Conservation (phyloP, 2,113 vertebrate genomes). For the Barnardius zonarius region DNA sequence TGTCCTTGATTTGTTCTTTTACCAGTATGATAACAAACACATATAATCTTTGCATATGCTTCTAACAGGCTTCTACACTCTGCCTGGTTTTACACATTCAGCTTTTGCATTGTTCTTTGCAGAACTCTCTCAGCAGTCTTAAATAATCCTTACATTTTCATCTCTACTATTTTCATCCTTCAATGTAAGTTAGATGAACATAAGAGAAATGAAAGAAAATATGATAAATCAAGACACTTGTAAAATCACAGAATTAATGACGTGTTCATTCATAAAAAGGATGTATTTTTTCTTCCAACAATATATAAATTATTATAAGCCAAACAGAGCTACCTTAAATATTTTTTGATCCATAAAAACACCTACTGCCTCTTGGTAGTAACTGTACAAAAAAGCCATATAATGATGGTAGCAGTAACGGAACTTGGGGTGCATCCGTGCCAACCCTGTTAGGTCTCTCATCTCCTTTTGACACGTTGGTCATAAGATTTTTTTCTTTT, state of each 20-base stretch:
- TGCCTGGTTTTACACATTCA: constrained; percentile 9
- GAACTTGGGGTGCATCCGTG: not conserved
- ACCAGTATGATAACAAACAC: constrained; percentile 48
- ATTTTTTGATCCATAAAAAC: not conserved
- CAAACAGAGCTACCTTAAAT: not conserved
- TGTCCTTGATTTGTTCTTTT: constrained; percentile 67
- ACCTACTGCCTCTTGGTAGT: not conserved
- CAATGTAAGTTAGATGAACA: not conserved
- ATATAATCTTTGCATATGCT: constrained; percentile 7
- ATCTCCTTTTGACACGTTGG: not conserved
- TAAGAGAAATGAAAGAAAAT: not conserved
- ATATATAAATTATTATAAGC: not conserved
- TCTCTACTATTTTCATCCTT: not conserved
- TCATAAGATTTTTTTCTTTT: not conserved
- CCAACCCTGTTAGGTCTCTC: not conserved
- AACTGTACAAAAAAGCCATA: not conserved
- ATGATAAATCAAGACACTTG: not conserved
- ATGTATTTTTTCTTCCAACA: not conserved
- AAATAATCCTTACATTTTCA: not conserved
- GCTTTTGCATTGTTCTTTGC: not conserved
- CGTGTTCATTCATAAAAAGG: not conserved
- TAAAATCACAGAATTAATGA: not conserved
- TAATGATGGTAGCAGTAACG: not conserved
- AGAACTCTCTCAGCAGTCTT: not conserved
- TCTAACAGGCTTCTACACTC: not conserved